These are phyloP conservation scores for Mormyrus proboscirostris DNA, from an alignment of 2,797 vertebrate species.

Conservation along the genomic window DNA sequence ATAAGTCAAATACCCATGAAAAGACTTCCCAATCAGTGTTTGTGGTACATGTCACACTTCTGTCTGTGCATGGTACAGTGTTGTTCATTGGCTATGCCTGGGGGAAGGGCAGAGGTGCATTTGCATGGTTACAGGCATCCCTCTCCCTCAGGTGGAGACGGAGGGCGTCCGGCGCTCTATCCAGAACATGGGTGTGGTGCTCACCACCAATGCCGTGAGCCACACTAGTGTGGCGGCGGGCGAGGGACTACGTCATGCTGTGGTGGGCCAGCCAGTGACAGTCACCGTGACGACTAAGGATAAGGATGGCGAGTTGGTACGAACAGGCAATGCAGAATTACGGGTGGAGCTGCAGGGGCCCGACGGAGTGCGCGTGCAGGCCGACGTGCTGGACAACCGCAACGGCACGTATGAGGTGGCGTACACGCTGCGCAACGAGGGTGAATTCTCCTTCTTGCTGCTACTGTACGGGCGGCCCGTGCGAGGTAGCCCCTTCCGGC, in stretches of 20 bases:
- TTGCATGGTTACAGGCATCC: neutral
- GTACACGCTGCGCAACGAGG: constrained; percentile 74
- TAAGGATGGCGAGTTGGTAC: constrained; percentile 83
- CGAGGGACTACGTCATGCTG: constrained; percentile 80
- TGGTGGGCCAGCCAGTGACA: constrained; percentile 78
- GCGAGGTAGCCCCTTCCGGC: constrained; percentile 78
- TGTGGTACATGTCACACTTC: neutral
- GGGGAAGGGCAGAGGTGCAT: neutral
- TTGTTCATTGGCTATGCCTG: neutral
- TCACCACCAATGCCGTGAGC: constrained; percentile 83
- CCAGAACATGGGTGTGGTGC: constrained; percentile 80
- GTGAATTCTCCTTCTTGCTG: constrained; percentile 75
- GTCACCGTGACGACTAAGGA: constrained; percentile 93
- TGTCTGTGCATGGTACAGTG: neutral
- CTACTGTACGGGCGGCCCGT: constrained; percentile 80
- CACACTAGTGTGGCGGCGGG: constrained; percentile 84
- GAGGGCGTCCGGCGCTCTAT: constrained; percentile 84
- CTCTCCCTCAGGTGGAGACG: constrained; percentile 63
- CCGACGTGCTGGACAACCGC: constrained; percentile 82
- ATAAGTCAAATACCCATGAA: neutral
- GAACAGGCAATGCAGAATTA: constrained; percentile 78
- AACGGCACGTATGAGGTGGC: constrained; percentile 90
- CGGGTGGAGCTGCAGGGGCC: constrained; percentile 67
- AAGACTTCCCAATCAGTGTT: neutral
- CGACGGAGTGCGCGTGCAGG: constrained; percentile 60